Evolutionary conservation across 2,797 vertebrate species (phyloP), one percentile per base, ranked within the genome.

Genomic region (Onychomys arenicola): DNA sequence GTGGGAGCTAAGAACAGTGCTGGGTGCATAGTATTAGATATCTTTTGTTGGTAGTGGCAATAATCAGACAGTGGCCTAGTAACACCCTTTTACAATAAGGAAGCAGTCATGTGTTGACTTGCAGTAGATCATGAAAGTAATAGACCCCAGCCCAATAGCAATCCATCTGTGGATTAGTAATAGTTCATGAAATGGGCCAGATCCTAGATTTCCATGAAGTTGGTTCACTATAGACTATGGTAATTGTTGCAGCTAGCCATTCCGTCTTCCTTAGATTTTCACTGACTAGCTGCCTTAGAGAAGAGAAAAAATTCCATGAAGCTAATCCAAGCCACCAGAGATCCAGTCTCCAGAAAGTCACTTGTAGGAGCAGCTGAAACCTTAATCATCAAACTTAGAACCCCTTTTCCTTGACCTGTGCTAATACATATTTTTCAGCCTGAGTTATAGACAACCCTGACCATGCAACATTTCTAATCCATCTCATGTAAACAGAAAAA

Each of bases 161-260:
- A 63, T 43, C 10, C 32, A 57, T 63, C 67, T 16, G 17, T 94
- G 49, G 49, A 25, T 55, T 91, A 87, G 2, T 25, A 75, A 77
- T 27, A 49, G 43, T 67, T 57, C 57, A n/a, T 40, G 14, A 95
- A 82, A 83, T 75, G 3, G 37, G 43, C 78, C 43, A 27, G 21
- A 46, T 43, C 37, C 89, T 93, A 94, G 82, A 84, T 80, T 69
- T 71, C n/a, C 16, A 32, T 78, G 8, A 67, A 87, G 81, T 93
- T 52, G 82, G 93, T 83, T 90, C 37, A 81, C 83, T 52, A 84
- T 23, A 80, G 57, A 80, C 6, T 34, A 71, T 83, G 11, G 19
- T 88, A 67, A 93, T 84, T 92, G 61, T 93, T 84, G 57, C 75
- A 49, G 46, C 63, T 37, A 32, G 37, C 57, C 25, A 75, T 69